phyloP scores from a whole-genome alignment of 2,113 vertebrate species.

The Speoplatyrhinus poulsoni region DNA sequence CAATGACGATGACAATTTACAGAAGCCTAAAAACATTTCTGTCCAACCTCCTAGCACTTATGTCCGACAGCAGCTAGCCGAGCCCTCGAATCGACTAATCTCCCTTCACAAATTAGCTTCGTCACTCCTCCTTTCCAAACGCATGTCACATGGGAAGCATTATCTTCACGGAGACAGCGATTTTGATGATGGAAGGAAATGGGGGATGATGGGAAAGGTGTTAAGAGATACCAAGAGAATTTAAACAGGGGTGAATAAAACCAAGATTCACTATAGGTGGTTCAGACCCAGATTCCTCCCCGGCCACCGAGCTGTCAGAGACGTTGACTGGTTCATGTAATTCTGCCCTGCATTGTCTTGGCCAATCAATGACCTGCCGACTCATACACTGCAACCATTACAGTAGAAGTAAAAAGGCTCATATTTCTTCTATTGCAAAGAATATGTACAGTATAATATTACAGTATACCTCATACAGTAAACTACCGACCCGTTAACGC shows the following conservation, averaged over 20 bases:
- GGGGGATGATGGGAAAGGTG: not conserved
- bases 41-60: conserved; percentile 52
- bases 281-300: conserved; percentile 60
- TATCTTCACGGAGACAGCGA: conserved; percentile 23
- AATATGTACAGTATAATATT: too few relatives aligned
- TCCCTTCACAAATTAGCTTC: conserved; percentile 50
- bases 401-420: conserved; percentile 34
- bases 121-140: conserved; percentile 46
- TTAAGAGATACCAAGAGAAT: conserved; percentile 32
- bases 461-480: not conserved
- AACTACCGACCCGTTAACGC: not conserved
- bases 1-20: not conserved
- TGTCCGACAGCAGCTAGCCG: conserved; percentile 39
- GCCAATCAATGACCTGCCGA: conserved; percentile 70
- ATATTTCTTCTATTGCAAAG: conserved; percentile 26
- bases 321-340: conserved; percentile 73
- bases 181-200: not conserved
- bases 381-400: conserved; percentile 64
- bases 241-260: conserved; percentile 14
- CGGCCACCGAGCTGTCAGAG: conserved; percentile 64
- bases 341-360: conserved; percentile 68
- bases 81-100: conserved; percentile 49
- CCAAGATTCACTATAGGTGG: conserved; percentile 35
- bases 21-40: conserved; percentile 31
- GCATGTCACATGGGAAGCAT: conserved; percentile 32